A percentile compares a stretch with the other conserved stretches of the same genome.
These are phyloP conservation scores for Epinephelus fuscoguttatus DNA, from an alignment of 2,113 vertebrate species.

Conservation along the genomic window DNA sequence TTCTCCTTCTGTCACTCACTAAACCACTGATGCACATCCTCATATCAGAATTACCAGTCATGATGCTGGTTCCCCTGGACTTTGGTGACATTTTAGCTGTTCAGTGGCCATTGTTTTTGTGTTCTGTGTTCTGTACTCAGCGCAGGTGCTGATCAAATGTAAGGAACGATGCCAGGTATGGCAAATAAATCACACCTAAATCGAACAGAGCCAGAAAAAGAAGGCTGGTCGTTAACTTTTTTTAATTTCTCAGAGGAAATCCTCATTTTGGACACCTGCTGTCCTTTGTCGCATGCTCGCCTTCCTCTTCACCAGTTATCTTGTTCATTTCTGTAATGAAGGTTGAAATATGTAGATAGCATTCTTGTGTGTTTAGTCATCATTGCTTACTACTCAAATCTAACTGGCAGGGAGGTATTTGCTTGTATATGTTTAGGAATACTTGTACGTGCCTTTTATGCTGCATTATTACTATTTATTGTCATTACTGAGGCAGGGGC, in stretches of 20 bases:
- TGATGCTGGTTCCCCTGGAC: neutral
- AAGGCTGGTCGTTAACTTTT: neutral
- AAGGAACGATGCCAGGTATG: neutral
- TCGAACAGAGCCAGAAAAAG: neutral
- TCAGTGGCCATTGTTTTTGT: neutral
- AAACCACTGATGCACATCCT: neutral
- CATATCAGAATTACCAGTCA: slow-evolving; percentile 20
- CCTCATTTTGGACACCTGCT: neutral
- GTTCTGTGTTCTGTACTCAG: neutral
- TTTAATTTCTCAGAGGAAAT: slow-evolving; percentile 8
- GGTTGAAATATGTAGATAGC: neutral
- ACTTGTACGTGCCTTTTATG: neutral
- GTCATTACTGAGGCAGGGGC: no score
- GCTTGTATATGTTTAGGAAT: neutral
- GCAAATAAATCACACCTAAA: slow-evolving; percentile 5
- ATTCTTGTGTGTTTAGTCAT: neutral
- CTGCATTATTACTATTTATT: neutral
- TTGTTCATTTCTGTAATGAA: neutral
- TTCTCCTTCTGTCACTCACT: neutral
- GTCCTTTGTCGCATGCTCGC: neutral
- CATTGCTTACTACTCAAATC: neutral
- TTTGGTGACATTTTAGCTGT: neutral
- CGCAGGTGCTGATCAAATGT: neutral
- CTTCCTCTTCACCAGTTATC: neutral
- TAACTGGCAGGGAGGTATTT: neutral